Evolutionary conservation across 2,113 vertebrate species (phyloP), one percentile per base, ranked within the genome.

Genomic region (Oryzias javanicus): DNA sequence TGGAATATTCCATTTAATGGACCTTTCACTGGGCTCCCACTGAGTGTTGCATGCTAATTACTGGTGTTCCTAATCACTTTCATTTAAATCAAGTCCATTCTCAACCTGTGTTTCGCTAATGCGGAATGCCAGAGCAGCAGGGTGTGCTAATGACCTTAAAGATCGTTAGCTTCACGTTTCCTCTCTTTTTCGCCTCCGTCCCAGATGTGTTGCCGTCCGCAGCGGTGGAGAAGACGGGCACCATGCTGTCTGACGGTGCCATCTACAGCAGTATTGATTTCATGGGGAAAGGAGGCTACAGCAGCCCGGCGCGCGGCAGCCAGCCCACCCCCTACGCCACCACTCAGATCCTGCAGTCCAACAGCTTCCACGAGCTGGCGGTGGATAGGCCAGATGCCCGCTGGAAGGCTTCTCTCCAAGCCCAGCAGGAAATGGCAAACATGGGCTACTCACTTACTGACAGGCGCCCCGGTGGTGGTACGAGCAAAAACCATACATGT

Each of bases 261-360:
- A 98, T 98, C 91, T 98, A 98, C 74, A 98, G 96, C 88, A 98
- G 95, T 86, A 98, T 98, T 49, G 95, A 98, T 91, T 97, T 98
- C 88, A 96, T 94, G 67, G 94, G 95, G 18, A 97, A 97, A 84
- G 93, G 93, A 18, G 94, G 91, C 59, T 98, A 95, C 90, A 94
- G 94, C 82, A 95, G 94, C 89, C 95, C 94, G 51, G 93, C 92
- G 65, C 92, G 94, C 78, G 93, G 94, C 71, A 90, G 89, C 0
- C 95, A 97, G 80, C 93, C 95, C 20, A 96, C 94, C 0, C 96
- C 96, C 1, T 98, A 97, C 60, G 96, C 96, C 89, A 97, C 96
- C 20, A 95, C 95, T 4, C 96, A 97, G 88, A 97, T 97, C 76
- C 81, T 98, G 57, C 96, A 97, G 87, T 98, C 96, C 82, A 95